These are phyloP conservation scores for Anhinga anhinga DNA, from an alignment of 2,113 vertebrate species.

Conservation along the genomic window DNA sequence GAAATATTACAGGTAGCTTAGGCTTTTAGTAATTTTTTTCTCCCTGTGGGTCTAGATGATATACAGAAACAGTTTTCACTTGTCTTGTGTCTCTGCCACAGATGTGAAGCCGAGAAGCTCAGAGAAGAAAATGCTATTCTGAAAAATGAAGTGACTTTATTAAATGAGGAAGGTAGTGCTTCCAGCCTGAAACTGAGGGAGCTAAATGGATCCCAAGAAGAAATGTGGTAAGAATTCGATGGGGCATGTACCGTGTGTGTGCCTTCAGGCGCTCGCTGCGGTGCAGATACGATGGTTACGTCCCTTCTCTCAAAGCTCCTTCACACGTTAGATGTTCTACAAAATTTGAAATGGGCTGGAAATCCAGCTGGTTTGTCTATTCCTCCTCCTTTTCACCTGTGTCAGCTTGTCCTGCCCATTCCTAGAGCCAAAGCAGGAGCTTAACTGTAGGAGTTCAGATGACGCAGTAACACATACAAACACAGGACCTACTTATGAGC, in stretches of 20 bases:
- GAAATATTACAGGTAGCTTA: neutral
- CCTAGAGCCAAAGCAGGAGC: neutral
- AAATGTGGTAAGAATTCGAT: slow-evolving; percentile 78
- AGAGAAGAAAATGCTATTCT: slow-evolving; percentile 83
- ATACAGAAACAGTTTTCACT: neutral
- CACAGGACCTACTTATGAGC: fast-evolving
- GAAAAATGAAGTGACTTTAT: slow-evolving; percentile 74
- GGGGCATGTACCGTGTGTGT: fast-evolving
- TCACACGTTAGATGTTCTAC: fast-evolving
- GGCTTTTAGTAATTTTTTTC: neutral
- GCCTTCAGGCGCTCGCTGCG: neutral
- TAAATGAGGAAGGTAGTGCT: slow-evolving; percentile 79
- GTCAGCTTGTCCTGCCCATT: neutral
- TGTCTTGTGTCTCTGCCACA: slow-evolving; percentile 47
- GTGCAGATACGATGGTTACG: fast-evolving
- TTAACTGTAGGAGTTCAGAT: neutral
- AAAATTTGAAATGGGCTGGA: neutral
- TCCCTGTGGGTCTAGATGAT: neutral
- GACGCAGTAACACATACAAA: neutral
- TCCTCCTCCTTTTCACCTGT: neutral
- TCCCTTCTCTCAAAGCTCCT: neutral
- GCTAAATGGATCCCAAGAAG: slow-evolving; percentile 77
- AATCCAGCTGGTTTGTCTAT: neutral
- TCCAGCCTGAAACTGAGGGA: slow-evolving; percentile 73
- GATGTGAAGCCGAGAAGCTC: slow-evolving; percentile 83